Evolutionary conservation across 2,888 invertebrate genomes (phyloP), one percentile per base, ranked within the genome.

Genomic region (Caenorhabditis becei): DNA sequence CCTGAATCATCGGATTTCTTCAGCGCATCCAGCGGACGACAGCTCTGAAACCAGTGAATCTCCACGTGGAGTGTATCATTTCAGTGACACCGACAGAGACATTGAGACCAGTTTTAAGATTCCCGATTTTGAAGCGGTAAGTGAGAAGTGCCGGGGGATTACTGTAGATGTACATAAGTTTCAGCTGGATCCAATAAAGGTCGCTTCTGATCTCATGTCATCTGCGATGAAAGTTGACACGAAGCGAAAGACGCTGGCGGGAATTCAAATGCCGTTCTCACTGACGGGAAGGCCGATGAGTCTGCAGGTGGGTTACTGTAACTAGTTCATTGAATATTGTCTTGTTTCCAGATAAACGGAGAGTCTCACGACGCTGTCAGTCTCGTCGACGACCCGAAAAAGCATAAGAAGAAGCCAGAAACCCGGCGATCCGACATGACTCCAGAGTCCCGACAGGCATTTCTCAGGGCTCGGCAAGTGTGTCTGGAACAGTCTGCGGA

Each of bases 21-120:
- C 44, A 54, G 63, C 58, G 4, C 16, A 58, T 37, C 56, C 65
- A 14, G 56, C 47, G 32, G 63, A 65, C 18, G 63, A 49, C 1
- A 32, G 32, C 10, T 53, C 44, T 7, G 74, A 74, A 35, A 69
- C 56, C 10, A 37, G 44, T 1, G 58, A 59, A 41, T 24, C 61
- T 16, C 84, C 84, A n/a, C 62, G 77, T 66, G 84, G 84, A 59
- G 49, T 84, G 28, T 84, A 77, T 53, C 83, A 84, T 28, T 84
- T 72, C 67, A 82, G 78, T 66, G 83, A 84, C 66, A 83, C 80
- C 7, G 84, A 80, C 18, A 32, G 77, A 37, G 62, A 81, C 56
- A 71, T 84, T 20, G 71, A 77, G 47, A 54, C 84, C 20, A 71
- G 65, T n/a, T 84, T 84, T 35, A 75, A 71, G 65, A 66, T 84